Conservation (phyloP, 2,888 invertebrate genomes). For the Cephus pygmeus region DNA sequence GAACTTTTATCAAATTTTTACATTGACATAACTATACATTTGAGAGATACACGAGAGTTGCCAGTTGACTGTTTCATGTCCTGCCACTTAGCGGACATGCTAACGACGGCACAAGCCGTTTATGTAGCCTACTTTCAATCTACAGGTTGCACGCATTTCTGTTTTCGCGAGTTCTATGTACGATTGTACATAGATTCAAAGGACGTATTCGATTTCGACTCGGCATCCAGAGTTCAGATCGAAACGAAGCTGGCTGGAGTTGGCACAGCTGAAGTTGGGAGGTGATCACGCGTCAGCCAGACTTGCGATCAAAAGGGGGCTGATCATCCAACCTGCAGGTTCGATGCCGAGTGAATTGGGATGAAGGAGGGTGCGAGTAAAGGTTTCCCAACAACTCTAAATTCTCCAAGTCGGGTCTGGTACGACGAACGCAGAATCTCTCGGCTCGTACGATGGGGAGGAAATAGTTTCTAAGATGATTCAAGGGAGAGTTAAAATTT, state of each 20-base stretch:
- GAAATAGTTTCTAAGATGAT: background rate
- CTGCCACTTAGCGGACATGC: no score
- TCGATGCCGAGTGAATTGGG: background rate
- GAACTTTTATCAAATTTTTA: no score
- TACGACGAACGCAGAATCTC: background rate
- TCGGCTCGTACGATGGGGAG: background rate
- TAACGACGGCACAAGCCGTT: background rate
- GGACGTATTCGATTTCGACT: background rate
- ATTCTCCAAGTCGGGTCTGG: background rate
- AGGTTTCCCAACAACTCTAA: background rate
- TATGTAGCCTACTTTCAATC: background rate
- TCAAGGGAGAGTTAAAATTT: background rate
- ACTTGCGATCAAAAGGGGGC: background rate
- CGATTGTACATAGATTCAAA: background rate
- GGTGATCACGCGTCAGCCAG: background rate
- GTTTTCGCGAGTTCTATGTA: background rate
- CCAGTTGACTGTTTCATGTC: no score
- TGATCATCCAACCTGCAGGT: background rate
- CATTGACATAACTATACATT: no score
- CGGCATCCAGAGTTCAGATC: background rate
- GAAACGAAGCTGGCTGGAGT: background rate
- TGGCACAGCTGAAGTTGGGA: background rate
- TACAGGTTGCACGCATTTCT: background rate
- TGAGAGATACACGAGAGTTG: no score
- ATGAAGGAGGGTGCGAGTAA: background rate